A percentile compares a stretch with the other conserved stretches of the same genome.
Evolutionary conservation across 2,888 invertebrate species (phyloP).

Genomic region (Chirona hameri): DNA sequence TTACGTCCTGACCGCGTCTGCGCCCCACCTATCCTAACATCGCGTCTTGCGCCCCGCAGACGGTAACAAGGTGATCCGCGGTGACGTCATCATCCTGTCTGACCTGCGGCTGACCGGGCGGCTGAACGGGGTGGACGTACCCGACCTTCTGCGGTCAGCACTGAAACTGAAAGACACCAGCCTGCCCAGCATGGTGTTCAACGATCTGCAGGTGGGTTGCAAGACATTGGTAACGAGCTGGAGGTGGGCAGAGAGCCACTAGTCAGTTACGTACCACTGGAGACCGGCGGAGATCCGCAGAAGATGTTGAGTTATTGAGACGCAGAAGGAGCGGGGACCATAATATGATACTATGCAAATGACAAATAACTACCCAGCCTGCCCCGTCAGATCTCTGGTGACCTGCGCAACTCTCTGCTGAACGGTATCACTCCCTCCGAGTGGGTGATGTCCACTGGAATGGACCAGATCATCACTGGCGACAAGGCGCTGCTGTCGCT

Average conservation of each 20-base stretch:
- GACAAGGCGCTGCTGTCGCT: neutral
- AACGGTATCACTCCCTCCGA: neutral
- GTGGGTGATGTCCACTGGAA: neutral
- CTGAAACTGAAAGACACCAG: neutral
- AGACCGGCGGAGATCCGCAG: too few species aligned
- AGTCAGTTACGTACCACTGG: too few species aligned
- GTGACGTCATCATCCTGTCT: neutral
- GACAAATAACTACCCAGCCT: too few species aligned
- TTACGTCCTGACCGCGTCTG: too few species aligned
- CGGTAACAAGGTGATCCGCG: neutral
- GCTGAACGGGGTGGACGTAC: neutral
- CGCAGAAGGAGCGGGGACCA: too few species aligned
- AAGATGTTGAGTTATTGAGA: too few species aligned
- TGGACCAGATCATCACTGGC: neutral
- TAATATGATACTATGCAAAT: too few species aligned
- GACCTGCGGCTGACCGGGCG: neutral
- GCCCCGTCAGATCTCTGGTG: neutral
- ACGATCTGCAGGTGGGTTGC: neutral
- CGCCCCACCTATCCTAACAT: too few species aligned
- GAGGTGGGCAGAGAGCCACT: too few species aligned
- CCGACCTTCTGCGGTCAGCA: neutral
- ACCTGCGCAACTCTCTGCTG: neutral
- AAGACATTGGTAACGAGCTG: neutral
- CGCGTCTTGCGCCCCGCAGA: neutral
- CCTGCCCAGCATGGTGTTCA: neutral